Evolutionary conservation across 1,140 invertebrate genomes (phyloP).

Genomic region (Conopomorpha cramerella): DNA sequence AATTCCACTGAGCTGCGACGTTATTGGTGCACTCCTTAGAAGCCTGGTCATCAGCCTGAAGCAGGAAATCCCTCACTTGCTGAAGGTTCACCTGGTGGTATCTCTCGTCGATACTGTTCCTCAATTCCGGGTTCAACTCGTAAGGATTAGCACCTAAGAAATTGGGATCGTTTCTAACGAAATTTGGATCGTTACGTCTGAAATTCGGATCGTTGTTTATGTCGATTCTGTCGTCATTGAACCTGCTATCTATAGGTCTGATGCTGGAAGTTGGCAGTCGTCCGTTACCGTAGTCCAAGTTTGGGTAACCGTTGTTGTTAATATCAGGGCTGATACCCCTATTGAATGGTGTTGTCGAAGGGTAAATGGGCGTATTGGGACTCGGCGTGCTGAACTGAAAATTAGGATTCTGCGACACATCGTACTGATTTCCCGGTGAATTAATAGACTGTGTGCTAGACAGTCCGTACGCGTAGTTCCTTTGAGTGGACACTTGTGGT

Average conservation of each 20-base stretch:
- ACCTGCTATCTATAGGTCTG: slow-evolving; percentile 29
- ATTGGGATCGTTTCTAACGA: slow-evolving; percentile 37
- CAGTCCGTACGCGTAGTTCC: slow-evolving; percentile 31
- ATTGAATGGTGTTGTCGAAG: slow-evolving; percentile 38
- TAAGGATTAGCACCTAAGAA: slow-evolving; percentile 40
- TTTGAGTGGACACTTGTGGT: slow-evolving; percentile 30
- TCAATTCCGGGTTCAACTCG: slow-evolving; percentile 30
- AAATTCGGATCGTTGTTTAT: slow-evolving; percentile 47
- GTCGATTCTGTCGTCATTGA: slow-evolving; percentile 40
- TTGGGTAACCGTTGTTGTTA: slow-evolving; percentile 49
- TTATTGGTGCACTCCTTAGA: slow-evolving; percentile 80
- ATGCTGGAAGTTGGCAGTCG: slow-evolving; percentile 31
- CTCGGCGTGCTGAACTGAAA: slow-evolving; percentile 37
- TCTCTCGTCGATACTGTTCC: slow-evolving; percentile 38
- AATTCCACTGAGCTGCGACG: slow-evolving; percentile 84
- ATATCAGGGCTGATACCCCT: slow-evolving; percentile 47
- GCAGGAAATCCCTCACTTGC: slow-evolving; percentile 61
- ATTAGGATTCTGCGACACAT: slow-evolving; percentile 24
- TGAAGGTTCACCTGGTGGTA: slow-evolving; percentile 30
- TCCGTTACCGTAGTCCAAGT: slow-evolving; percentile 27
- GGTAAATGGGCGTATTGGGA: slow-evolving; percentile 24
- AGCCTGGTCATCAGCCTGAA: slow-evolving; percentile 71
- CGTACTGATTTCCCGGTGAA: slow-evolving; percentile 33
- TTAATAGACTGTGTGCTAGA: slow-evolving; percentile 38
- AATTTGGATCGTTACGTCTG: slow-evolving; percentile 42